These are phyloP conservation scores for Macrostomum lignano DNA, from an alignment of 1,140 invertebrate genomes.

Conservation along the genomic window DNA sequence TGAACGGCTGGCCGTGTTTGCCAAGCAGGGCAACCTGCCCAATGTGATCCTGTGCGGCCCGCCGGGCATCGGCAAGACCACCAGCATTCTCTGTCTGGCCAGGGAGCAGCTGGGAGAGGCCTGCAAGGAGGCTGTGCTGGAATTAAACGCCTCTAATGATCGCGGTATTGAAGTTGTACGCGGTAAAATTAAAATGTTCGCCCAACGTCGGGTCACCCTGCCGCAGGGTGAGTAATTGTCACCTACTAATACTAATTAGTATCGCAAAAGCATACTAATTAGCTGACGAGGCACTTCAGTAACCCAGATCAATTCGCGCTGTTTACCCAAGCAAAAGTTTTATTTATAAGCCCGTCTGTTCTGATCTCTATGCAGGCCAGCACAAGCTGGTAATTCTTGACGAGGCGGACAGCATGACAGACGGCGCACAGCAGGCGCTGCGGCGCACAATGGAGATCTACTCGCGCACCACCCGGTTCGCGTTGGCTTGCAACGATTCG, in stretches of 20 bases:
- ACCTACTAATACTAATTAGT: too few species aligned
- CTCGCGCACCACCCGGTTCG: slow-evolving; percentile 81
- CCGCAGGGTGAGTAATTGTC: slow-evolving; percentile 34
- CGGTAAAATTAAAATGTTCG: slow-evolving; percentile 96
- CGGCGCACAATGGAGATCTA: slow-evolving; percentile 94
- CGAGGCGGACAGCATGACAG: slow-evolving; percentile 97
- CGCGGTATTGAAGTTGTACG: slow-evolving; percentile 85
- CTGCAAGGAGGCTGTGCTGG: slow-evolving; percentile 70
- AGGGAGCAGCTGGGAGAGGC: slow-evolving; percentile 45
- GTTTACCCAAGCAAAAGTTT: too few species aligned
- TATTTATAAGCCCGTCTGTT: too few species aligned
- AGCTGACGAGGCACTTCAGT: too few species aligned
- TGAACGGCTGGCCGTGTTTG: slow-evolving; percentile 50
- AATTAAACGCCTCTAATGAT: slow-evolving; percentile 89
- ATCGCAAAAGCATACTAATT: too few species aligned
- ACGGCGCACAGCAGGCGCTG: slow-evolving; percentile 80
- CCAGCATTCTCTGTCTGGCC: slow-evolving; percentile 77
- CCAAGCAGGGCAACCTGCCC: slow-evolving; percentile 70
- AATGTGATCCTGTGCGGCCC: slow-evolving; percentile 90
- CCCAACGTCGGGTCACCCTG: slow-evolving; percentile 71
- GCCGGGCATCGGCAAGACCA: slow-evolving; percentile 93
- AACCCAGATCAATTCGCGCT: too few species aligned
- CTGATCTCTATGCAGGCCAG: too few species aligned
- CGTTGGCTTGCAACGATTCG: slow-evolving; percentile 84
- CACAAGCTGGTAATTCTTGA: slow-evolving; percentile 97